Evolutionary conservation across 2,888 invertebrate species (phyloP).

Genomic region (Troglohyphantes excavatus): DNA sequence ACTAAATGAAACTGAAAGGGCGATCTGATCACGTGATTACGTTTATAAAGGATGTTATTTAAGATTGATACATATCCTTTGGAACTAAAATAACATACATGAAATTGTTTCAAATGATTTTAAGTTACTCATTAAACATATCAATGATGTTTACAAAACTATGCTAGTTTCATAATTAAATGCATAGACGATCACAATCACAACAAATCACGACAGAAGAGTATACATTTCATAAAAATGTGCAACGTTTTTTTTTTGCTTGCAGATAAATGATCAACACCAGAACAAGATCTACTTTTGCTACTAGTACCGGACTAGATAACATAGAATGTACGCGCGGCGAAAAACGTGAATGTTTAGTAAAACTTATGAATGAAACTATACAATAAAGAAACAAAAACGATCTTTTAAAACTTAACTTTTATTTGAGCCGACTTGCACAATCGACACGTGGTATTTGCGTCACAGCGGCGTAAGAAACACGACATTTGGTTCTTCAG

Average conservation of each 20-base stretch:
- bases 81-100: too few relatives aligned
- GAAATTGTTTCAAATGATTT: too few relatives aligned
- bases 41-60: too few relatives aligned
- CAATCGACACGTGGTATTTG: neutral
- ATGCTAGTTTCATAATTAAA: neutral
- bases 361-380: neutral
- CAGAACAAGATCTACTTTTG: neutral
- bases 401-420: neutral
- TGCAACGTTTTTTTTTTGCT: slow-evolving; percentile 2
- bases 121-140: too few relatives aligned
- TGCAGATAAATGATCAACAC: neutral
- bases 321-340: too few relatives aligned
- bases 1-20: too few relatives aligned
- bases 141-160: too few relatives aligned
- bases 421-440: neutral
- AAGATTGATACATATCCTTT: too few relatives aligned
- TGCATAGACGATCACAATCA: neutral
- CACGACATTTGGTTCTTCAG: neutral
- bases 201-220: neutral
- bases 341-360: neutral
- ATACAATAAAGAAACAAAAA: neutral
- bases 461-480: neutral
- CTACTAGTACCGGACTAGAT: neutral
- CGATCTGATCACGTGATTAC: too few relatives aligned
- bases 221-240: neutral